Percentiles rank a stretch among this genome's conserved stretches.
These are phyloP conservation scores for Neodon shergylaensis DNA, from an alignment of 2,113 vertebrate species.

Conservation along the genomic window DNA sequence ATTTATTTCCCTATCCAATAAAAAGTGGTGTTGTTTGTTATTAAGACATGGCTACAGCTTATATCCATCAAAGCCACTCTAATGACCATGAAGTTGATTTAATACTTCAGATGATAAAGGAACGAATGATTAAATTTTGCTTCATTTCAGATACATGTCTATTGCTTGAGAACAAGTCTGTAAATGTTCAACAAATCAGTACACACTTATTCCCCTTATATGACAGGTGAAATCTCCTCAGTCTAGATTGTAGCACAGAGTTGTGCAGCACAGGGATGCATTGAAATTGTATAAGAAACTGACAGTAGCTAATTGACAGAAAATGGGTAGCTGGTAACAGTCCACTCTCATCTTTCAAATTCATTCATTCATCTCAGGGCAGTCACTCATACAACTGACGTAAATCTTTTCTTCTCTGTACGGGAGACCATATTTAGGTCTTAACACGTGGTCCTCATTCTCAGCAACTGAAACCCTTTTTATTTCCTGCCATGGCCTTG, in stretches of 20 bases:
- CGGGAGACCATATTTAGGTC: background rate
- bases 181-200: background rate
- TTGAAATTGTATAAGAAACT: fast-evolving
- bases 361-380: background rate
- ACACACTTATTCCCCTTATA: fast-evolving
- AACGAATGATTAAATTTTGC: background rate
- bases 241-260: background rate
- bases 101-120: background rate
- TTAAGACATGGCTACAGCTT: background rate
- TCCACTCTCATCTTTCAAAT: background rate
- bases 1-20: background rate
- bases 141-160: background rate
- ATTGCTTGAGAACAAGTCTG: background rate
- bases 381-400: background rate
- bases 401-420: background rate
- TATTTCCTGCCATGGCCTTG: background rate
- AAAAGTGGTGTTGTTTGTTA: background rate
- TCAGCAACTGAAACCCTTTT: background rate
- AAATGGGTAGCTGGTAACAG: fast-evolving
- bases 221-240: background rate
- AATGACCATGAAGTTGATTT: background rate
- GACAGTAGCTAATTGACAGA: background rate
- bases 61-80: background rate
- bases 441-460: background rate
- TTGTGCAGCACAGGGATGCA: fast-evolving